Base-by-base conservation (phyloP, 2,113 vertebrate genomes). In the Ophthalmolycus amberensis region DNA sequence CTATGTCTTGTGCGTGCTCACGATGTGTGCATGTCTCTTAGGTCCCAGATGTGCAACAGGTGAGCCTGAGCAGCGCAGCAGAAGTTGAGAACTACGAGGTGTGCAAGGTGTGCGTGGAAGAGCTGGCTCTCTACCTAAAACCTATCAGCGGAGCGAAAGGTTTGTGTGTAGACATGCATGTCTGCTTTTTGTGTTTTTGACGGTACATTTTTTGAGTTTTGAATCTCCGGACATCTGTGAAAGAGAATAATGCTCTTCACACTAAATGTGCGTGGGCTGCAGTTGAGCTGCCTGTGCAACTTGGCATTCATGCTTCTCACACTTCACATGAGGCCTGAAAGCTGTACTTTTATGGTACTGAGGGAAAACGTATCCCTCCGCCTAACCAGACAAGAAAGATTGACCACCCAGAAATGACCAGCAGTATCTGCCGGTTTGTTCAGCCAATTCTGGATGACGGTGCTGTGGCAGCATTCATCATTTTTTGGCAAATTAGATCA, bases 121-220 rank as follows among this genome's bases (percentile, higher is more conserved):
- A 99, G 92, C 96, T 99, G 94, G 98, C 97, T 25, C 96, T 98
- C 89, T 98, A 97, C 94, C 95, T 99, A 67, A 99, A 98, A 92
- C 97, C 97, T 3, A 95, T 98, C 90, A 98, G 97, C 80, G 95
- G 96, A 88, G 95, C 96, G 71, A 99, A 98, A 96, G 98, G 98
- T 99, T 25, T 9, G 25, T 29, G 9, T 62, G 2, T 20, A 54
- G 22, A 38, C 42, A 25, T 3, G 9, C 3, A 22, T 1, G 3
- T 44, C 7, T 68, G 40, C 22, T 70, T 40, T 29, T 77, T 59
- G 48, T 25, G 42, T 25, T 59, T 52, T 25, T 82, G 54, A 50
- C 79, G 44, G 42, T 69, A n/a, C 9, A 27, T 74, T 40, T 67
- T 29, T 11, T 18, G 8, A 70, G 27, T 74, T 50, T 42, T 9